Evolutionary conservation across 23 tunicate species (phyloP).

Genomic region (Ciona savignyi): DNA sequence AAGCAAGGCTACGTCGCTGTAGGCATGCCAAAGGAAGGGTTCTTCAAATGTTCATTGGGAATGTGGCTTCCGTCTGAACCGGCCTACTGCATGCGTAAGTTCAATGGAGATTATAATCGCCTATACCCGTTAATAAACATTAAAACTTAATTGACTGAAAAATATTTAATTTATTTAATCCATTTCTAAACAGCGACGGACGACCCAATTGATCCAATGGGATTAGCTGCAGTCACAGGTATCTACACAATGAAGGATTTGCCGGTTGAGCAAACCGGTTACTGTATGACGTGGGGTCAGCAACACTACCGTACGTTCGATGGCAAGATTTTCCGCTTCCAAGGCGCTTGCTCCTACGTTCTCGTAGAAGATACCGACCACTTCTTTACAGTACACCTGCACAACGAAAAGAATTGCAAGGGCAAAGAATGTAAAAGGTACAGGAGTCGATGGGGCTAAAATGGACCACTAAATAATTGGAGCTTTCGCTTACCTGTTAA

Average conservation of each 20-base stretch:
- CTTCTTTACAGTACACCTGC: constrained; percentile 63
- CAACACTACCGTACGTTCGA: constrained; percentile 98
- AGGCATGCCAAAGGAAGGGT: constrained; percentile 48
- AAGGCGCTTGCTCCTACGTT: constrained; percentile 87
- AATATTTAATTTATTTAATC: neutral
- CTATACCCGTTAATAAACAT: neutral
- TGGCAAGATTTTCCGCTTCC: constrained; percentile 82
- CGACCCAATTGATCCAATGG: constrained; percentile 83
- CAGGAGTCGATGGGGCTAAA: no score
- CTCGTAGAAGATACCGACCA: constrained; percentile 71
- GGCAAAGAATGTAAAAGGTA: constrained; percentile 56
- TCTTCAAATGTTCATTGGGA: constrained; percentile 72
- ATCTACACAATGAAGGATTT: constrained; percentile 65
- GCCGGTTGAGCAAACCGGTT: constrained; percentile 89
- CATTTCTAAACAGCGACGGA: constrained; percentile 45
- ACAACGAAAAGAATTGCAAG: constrained; percentile 53
- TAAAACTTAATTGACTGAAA: neutral
- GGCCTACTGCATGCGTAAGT: constrained; percentile 78
- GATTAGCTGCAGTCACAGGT: constrained; percentile 80
- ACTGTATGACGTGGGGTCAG: constrained; percentile 98
- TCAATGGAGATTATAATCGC: neutral
- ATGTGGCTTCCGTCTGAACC: constrained; percentile 34
- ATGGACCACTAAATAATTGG: no score
- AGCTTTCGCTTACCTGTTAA: no score
- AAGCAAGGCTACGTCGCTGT: constrained; percentile 54